These are phyloP conservation scores for Lepeophtheirus salmonis DNA, from an alignment of 1,140 invertebrate species.

Conservation along the genomic window DNA sequence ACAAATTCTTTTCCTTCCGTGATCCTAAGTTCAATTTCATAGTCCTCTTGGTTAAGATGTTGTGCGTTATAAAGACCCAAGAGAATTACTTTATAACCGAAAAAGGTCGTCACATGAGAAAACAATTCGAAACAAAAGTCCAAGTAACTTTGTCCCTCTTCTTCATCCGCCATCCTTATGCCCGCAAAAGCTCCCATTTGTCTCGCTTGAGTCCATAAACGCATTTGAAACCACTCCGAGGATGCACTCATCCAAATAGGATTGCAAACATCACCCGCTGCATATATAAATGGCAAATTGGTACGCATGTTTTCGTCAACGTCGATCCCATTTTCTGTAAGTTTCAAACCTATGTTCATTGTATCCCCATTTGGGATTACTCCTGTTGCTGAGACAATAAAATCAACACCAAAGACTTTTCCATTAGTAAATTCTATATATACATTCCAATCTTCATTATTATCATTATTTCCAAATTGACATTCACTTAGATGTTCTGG, in stretches of 20 bases:
- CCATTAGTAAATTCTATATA: constrained; percentile 54
- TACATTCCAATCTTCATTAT: constrained; percentile 39
- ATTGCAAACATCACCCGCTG: constrained; percentile 80
- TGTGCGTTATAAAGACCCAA: constrained; percentile 88
- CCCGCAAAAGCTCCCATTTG: constrained; percentile 91
- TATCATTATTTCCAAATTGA: constrained; percentile 3
- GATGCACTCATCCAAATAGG: constrained; percentile 26
- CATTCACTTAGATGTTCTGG: neutral
- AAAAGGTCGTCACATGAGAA: constrained; percentile 83
- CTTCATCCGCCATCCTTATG: constrained; percentile 57
- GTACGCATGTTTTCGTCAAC: constrained; percentile 76
- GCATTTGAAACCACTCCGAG: constrained; percentile 77
- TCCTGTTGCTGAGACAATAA: constrained; percentile 86
- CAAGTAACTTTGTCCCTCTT: constrained; percentile 15
- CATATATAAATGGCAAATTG: constrained; percentile 55
- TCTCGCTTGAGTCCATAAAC: constrained; percentile 89
- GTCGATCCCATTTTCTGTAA: constrained; percentile 46
- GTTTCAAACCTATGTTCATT: constrained; percentile 34
- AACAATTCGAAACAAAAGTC: constrained; percentile 70
- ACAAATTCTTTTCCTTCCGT: constrained; percentile 69
- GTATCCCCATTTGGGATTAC: constrained; percentile 43
- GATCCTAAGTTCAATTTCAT: constrained; percentile 67
- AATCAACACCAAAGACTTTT: constrained; percentile 57
- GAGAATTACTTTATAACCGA: constrained; percentile 81
- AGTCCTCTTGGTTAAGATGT: constrained; percentile 48